Evolutionary conservation across 2,797 vertebrate genomes (phyloP), one percentile per base, ranked within the genome.

Genomic region (Centroberyx gerrardi): DNA sequence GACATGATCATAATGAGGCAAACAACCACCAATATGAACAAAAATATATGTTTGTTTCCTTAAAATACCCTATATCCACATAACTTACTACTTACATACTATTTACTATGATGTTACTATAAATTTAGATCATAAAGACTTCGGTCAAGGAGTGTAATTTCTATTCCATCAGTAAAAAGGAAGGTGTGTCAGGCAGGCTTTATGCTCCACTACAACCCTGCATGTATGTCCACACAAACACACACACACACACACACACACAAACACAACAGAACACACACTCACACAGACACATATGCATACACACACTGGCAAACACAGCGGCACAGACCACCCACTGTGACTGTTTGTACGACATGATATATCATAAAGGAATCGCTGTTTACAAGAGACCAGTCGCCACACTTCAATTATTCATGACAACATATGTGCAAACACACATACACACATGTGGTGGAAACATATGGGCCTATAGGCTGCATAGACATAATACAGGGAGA

Each of bases 381-480:
- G 80, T 78, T 78, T 61, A 64, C 55, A 28, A 62, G 51, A 44
- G 38, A 77, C 31, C 68, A 69, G 61, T 61, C 46, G 2, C 64
- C 56, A 51, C 62, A 33, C 70, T 15, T 83, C 8, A 78, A 83
- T 85, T 72, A 90, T 85, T 85, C 72, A 80, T 61, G 51, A 31
- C n/a, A 46, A 52, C 70, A 75, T 62, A 62, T 22, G 29, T 38
- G 42, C 31, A 66, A 17, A 86, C 28, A 64, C 62, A 52, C 44
- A 52, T 46, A 33, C 29, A 44, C 29, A 10, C 58, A 68, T 4
- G 49, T 27, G 8, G 49, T 0, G 58, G 31, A 62, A 52, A 56
- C 66, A 83, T 59, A 60, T 28, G 64, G 76, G 62, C 40, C 8
- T 48, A 46, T n/a, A 68, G 22, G 48, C 28, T 14, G 15, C 22